These are phyloP conservation scores for Sebastes cheni DNA, from an alignment of 2,797 vertebrate species.

Conservation along the genomic window DNA sequence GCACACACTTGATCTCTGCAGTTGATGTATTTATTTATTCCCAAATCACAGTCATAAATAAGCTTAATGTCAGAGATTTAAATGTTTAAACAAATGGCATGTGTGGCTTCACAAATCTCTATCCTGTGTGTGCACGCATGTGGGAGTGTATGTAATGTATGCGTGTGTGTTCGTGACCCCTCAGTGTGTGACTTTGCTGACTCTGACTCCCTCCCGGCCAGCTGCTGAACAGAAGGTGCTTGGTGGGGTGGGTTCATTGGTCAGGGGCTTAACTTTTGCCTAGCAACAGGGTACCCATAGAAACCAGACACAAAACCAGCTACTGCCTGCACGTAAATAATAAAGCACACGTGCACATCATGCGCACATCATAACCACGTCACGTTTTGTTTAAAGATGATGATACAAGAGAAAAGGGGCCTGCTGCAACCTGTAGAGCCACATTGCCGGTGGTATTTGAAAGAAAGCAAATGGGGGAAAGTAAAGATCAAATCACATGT, in stretches of 20 bases:
- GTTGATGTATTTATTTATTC: neutral
- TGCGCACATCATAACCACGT: neutral
- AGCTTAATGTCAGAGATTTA: conserved; percentile 18
- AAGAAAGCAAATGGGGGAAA: neutral
- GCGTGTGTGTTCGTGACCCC: conserved; percentile 5
- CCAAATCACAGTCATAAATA: neutral
- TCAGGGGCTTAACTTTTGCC: conserved; percentile 83
- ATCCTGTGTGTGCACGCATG: neutral
- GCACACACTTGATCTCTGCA: neutral
- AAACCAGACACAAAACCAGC: conserved; percentile 81
- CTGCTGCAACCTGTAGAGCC: conserved; percentile 15
- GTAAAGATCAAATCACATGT: neutral
- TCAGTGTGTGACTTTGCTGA: conserved; percentile 69
- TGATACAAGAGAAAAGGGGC: neutral
- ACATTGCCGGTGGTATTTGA: neutral
- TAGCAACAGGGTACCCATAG: conserved; percentile 83
- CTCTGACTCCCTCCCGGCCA: conserved; percentile 61
- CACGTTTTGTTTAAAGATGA: conserved; percentile 5
- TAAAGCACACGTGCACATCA: conserved; percentile 54
- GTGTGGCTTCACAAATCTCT: neutral
- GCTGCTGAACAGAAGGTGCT: conserved; percentile 81
- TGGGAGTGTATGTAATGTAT: neutral
- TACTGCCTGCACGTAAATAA: conserved; percentile 65
- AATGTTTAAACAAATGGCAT: conserved; percentile 32
- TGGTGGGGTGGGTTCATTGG: conserved; percentile 79